Percentiles rank a stretch among this genome's conserved stretches.
phyloP scores from a whole-genome alignment of 2,113 vertebrate genomes.

The Oncorhynchus nerka region DNA sequence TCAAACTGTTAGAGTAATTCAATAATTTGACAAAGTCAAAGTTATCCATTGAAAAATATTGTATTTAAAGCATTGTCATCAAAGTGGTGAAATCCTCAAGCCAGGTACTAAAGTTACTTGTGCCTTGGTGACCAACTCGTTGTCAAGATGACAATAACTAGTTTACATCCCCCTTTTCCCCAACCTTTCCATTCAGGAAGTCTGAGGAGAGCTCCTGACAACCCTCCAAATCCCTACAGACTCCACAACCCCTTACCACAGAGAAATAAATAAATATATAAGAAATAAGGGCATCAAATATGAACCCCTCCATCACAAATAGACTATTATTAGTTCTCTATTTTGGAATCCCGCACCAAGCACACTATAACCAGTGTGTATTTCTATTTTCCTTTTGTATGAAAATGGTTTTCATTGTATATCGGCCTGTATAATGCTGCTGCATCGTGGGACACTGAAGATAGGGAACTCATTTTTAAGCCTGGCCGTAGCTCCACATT shows the following conservation, averaged over 20 bases:
- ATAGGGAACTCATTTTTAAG: neutral
- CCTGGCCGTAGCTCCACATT: neutral
- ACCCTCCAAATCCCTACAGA: no score
- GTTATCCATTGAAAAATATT: neutral
- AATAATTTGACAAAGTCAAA: no score
- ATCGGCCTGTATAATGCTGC: neutral
- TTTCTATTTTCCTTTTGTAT: neutral
- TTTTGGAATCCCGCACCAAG: no score
- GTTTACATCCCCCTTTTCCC: slow-evolving; percentile 2
- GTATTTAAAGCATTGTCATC: neutral
- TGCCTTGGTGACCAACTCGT: slow-evolving; percentile 17
- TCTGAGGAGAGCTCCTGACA: no score
- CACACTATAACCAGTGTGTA: no score
- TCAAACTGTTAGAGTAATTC: no score
- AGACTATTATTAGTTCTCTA: no score
- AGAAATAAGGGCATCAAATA: no score
- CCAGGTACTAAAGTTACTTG: neutral
- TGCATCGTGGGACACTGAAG: neutral
- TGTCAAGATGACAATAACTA: slow-evolving; percentile 13
- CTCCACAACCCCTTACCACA: no score
- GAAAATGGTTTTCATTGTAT: slow-evolving; percentile 4
- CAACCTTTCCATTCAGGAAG: no score
- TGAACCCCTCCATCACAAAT: no score
- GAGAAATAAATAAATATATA: no score
- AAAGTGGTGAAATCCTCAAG: neutral